These are phyloP conservation scores for Synanceia verrucosa DNA, from an alignment of 2,797 vertebrate genomes.

Conservation along the genomic window DNA sequence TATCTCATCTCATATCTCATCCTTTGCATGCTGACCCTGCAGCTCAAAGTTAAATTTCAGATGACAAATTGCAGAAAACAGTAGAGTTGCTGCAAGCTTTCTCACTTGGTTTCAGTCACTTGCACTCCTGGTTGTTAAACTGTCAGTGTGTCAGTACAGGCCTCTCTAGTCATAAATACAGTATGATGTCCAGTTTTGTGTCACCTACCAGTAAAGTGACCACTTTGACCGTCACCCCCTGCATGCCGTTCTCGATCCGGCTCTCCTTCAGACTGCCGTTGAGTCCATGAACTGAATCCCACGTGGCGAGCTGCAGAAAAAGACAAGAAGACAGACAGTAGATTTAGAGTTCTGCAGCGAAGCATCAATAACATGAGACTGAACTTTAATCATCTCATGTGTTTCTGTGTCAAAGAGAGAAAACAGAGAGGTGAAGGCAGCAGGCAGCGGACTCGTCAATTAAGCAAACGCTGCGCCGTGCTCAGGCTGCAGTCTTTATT, in stretches of 20 bases:
- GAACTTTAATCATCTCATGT: background rate
- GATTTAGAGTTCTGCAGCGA: background rate
- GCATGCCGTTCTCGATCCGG: slow-evolving; percentile 93
- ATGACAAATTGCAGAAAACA: too few species aligned
- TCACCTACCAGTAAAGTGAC: slow-evolving; percentile 93
- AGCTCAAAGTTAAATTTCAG: too few species aligned
- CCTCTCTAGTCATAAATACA: too few species aligned
- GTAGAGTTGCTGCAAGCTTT: too few species aligned
- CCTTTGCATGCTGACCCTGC: too few species aligned
- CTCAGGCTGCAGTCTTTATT: slow-evolving; percentile 6
- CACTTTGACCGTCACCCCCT: slow-evolving; percentile 95
- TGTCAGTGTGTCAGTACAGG: too few species aligned
- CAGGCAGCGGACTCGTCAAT: background rate
- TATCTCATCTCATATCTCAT: too few species aligned
- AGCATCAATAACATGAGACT: background rate
- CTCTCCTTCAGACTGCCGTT: slow-evolving; percentile 97
- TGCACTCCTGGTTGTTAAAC: too few species aligned
- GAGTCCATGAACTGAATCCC: slow-evolving; percentile 93
- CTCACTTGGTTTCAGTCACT: too few species aligned
- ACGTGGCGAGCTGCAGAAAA: slow-evolving; percentile 88
- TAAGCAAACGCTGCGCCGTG: background rate
- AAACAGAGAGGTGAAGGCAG: background rate
- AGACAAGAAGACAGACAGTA: background rate
- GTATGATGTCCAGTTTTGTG: background rate
- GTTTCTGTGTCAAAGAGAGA: background rate